Base-by-base conservation (phyloP, 2,113 vertebrate genomes). In the Natator depressus region DNA sequence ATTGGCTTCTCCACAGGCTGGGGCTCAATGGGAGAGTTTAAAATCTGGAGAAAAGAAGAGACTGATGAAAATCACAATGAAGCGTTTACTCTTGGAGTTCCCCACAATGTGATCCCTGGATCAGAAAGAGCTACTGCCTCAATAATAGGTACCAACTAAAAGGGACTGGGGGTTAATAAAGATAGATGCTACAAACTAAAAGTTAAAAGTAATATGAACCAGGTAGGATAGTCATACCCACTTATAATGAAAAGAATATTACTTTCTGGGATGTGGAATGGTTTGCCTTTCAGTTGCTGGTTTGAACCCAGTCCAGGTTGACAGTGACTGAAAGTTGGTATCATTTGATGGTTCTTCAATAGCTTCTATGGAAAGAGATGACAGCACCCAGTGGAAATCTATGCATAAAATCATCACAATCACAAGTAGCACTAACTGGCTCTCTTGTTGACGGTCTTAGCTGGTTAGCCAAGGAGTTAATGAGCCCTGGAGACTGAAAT, bases 51-150 rank as follows among this genome's bases (percentile, higher is more conserved):
- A 96, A 99, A 99, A 96, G 98, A 99, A 96, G 99, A 99, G 91
- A 98, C 98, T 42, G 99, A 99, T n/a, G 99, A 99, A 97, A 99
- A 99, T 98, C 99, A 99, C 98, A 99, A 99, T 65, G 99, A 99
- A 97, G 99, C 99, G 38, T 99, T 99, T 96, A 99, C 99, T 80
- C 97, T 99, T 95, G 99, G 99, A 55, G 98, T 99, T 84, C 99
- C 99, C 1, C 99, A 99, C 93, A 99, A 99, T 78, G 98, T 99
- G 96, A 99, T 99, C 85, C 99, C 99, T 24, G 99, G 99, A 90
- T 99, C 99, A 13, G 99, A 99, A 97, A 98, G 98, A 96, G 99
- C 99, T 85, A 98, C 98, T 0, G 99, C 99, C 55, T 99, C 98
- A 88, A 98, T 99, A 98, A 99, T 99, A 93, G 99, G 99, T 99